Conservation (phyloP, 2,888 invertebrate species). For the Perizoma flavofasciatum region DNA sequence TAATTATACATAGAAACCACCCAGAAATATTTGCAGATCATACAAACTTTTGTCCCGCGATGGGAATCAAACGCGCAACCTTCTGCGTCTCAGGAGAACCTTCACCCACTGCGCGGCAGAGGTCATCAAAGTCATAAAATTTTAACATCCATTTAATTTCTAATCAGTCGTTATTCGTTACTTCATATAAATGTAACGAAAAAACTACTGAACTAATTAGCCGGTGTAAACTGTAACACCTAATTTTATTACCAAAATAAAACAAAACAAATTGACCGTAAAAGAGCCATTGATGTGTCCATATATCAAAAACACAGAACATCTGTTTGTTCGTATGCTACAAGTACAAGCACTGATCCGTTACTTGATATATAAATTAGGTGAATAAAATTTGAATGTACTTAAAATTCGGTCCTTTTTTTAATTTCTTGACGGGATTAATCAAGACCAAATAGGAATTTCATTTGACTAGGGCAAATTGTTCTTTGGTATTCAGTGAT, state of each 20-base stretch:
- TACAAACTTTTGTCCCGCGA: too few species aligned
- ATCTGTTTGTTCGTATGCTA: slow-evolving; percentile 48
- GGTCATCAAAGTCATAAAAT: too few species aligned
- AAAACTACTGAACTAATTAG: slow-evolving; percentile 34
- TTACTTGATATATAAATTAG: slow-evolving; percentile 52
- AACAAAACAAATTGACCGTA: slow-evolving; percentile 62
- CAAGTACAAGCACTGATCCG: slow-evolving; percentile 49
- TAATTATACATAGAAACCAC: too few species aligned
- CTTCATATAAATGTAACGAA: background rate
- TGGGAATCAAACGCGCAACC: too few species aligned
- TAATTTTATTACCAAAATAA: slow-evolving; percentile 61
- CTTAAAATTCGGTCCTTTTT: background rate
- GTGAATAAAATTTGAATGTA: slow-evolving; percentile 59
- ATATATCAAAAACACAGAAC: slow-evolving; percentile 51
- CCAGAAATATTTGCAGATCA: too few species aligned
- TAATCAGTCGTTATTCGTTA: too few species aligned
- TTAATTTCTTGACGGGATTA: background rate
- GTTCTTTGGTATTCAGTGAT: too few species aligned
- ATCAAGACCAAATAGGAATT: too few species aligned
- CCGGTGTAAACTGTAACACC: slow-evolving; percentile 55
- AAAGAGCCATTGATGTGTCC: slow-evolving; percentile 46
- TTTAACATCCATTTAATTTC: too few species aligned
- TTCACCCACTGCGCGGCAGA: too few species aligned
- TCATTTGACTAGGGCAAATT: too few species aligned
- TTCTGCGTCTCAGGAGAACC: too few species aligned